These are phyloP conservation scores for Eudemis profundana DNA, from an alignment of 2,888 invertebrate genomes.

Conservation along the genomic window DNA sequence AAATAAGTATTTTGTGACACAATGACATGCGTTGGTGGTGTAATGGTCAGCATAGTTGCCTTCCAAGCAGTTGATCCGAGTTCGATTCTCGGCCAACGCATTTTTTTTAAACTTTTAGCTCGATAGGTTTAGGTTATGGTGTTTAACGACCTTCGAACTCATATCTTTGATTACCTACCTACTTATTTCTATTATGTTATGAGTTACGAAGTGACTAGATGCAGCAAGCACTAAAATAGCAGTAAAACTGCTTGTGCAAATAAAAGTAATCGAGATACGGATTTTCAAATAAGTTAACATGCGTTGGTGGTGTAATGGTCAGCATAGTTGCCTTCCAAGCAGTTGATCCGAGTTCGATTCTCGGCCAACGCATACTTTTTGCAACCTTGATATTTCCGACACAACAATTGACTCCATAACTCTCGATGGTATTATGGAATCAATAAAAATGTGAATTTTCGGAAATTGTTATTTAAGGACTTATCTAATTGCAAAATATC, in stretches of 20 bases:
- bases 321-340: constrained; percentile 60
- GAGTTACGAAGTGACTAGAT: too few relatives aligned
- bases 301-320: constrained; percentile 59
- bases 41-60: constrained; percentile 60
- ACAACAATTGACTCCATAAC: too few relatives aligned
- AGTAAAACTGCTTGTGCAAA: too few relatives aligned
- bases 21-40: constrained; percentile 53
- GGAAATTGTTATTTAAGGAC: too few relatives aligned
- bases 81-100: constrained; percentile 58
- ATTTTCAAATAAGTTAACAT: neutral
- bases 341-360: constrained; percentile 60
- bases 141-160: too few relatives aligned
- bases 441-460: too few relatives aligned
- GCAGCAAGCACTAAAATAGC: too few relatives aligned
- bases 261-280: neutral
- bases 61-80: constrained; percentile 60
- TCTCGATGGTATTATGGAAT: too few relatives aligned
- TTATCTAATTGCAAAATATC: too few relatives aligned
- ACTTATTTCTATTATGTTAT: too few relatives aligned
- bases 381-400: neutral
- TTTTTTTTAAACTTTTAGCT: constrained; percentile 24
- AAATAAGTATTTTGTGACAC: neutral
- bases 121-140: too few relatives aligned
- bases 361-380: constrained; percentile 52
- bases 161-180: too few relatives aligned